phyloP scores from a whole-genome alignment of 2,888 invertebrate species.

The Odontomyia ornata region DNA sequence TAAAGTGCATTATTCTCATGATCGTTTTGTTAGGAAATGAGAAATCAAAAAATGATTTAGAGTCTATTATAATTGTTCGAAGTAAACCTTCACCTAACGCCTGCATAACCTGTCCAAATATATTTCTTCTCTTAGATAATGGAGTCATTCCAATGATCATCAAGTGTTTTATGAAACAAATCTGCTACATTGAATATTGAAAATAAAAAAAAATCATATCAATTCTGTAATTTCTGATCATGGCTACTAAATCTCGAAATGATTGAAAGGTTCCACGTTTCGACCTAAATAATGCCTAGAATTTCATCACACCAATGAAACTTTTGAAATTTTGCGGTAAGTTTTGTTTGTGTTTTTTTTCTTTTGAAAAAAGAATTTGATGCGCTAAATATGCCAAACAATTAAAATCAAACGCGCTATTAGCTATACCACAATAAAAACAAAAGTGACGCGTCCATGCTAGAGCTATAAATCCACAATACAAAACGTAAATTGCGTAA shows the following conservation, averaged over 20 bases:
- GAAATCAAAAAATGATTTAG: background rate
- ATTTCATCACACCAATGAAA: background rate
- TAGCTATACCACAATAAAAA: background rate
- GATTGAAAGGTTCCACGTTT: constrained; percentile 26
- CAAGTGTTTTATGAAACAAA: constrained; percentile 21
- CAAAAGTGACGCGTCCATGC: constrained; percentile 1
- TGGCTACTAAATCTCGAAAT: constrained; percentile 19
- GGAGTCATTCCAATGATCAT: background rate
- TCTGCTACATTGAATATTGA: constrained; percentile 43
- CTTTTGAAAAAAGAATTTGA: background rate
- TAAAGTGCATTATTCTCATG: constrained; percentile 42
- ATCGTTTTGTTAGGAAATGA: background rate
- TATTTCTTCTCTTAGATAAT: constrained; percentile 23
- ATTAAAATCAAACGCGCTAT: background rate
- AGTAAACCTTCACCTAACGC: background rate
- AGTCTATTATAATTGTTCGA: background rate
- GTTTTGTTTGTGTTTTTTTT: background rate
- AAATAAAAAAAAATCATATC: constrained; percentile 43
- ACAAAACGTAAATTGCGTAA: constrained; percentile 19
- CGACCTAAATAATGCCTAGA: background rate
- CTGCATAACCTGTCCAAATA: constrained; percentile 3
- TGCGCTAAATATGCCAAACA: constrained; percentile 4
- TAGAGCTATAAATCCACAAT: constrained; percentile 23
- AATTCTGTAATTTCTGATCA: background rate
- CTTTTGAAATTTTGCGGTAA: background rate